Base-by-base conservation (phyloP, 2,113 vertebrate genomes). In the Callopanchax toddi region DNA sequence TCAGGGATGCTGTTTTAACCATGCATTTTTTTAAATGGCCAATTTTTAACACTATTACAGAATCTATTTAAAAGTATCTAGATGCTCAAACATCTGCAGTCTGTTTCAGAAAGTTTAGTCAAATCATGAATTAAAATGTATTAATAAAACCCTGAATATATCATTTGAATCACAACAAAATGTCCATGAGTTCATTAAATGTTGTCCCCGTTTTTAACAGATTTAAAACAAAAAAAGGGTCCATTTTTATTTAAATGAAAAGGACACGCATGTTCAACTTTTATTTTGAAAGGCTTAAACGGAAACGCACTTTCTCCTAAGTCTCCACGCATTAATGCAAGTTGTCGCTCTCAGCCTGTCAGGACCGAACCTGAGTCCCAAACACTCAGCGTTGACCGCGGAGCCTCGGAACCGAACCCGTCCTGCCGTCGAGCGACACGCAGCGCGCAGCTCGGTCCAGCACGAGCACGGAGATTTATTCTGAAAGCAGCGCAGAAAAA, bases 221-320 rank as follows among this genome's bases (percentile, higher is more conserved):
- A 63, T 23, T 57, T 67, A 61, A 58, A 67, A 6, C 0, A n/a
- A n/a, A n/a, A n/a, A n/a, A n/a, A n/a, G n/a, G n/a, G n/a, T n/a
- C n/a, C n/a, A 26, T 26, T 26, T 26, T 6, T 26, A 3, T 26
- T 26, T 26, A 26, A 26, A 4, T 26, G 26, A n/a, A n/a, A n/a
- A n/a, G 26, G 3, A 6, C 26, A 6, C 26, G 26, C 6, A 1
- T 1, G 0, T 2, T 8, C 37, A 1, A 1, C 0, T 75, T 73
- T 76, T 83, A 86, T 58, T 87, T 53, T 83, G 84, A 77, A 86
- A 76, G 10, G 1, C 1, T 0, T 1, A 11, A 53, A 29, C 69
- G 65, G 76, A 80, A 66, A 56, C 55, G 6, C 6, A 0, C 1
- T 0, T 26, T 0, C 29, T 12, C 17, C 1, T 0, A 0, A n/a